Evolutionary conservation across 2,888 invertebrate species (phyloP).

Genomic region (Phyto melanocephala): DNA sequence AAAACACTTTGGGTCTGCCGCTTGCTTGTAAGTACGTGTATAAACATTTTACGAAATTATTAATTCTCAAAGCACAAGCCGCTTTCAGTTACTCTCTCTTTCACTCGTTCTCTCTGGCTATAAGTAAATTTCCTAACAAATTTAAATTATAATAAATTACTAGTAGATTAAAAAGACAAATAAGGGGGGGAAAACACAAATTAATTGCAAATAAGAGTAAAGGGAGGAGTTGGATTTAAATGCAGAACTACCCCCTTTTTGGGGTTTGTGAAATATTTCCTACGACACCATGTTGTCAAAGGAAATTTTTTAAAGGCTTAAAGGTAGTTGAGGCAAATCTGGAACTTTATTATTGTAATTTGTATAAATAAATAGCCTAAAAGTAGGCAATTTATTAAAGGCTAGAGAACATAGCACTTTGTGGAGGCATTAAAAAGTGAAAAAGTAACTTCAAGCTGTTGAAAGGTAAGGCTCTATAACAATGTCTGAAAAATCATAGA

Average conservation of each 20-base stretch:
- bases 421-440: no score
- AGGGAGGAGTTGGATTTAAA: not conserved
- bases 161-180: not conserved
- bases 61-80: conserved; percentile 40
- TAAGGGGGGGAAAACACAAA: not conserved
- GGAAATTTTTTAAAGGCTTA: not conserved
- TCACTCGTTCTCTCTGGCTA: no score
- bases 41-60: conserved; percentile 1
- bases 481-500: no score
- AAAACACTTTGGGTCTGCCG: not conserved
- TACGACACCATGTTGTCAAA: not conserved
- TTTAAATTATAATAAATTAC: conserved; percentile 48
- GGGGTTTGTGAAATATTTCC: not conserved
- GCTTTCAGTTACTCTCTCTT: not conserved
- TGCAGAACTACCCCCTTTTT: not conserved
- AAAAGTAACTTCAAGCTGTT: no score
- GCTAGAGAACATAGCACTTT: no score
- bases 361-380: not conserved
- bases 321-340: not conserved
- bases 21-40: not conserved
- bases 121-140: no score
- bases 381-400: not conserved
- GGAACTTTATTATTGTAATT: not conserved
- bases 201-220: not conserved
- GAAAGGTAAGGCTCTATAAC: no score